phyloP scores from a whole-genome alignment of 2,113 vertebrate genomes.

The Chionodraco myersi region DNA sequence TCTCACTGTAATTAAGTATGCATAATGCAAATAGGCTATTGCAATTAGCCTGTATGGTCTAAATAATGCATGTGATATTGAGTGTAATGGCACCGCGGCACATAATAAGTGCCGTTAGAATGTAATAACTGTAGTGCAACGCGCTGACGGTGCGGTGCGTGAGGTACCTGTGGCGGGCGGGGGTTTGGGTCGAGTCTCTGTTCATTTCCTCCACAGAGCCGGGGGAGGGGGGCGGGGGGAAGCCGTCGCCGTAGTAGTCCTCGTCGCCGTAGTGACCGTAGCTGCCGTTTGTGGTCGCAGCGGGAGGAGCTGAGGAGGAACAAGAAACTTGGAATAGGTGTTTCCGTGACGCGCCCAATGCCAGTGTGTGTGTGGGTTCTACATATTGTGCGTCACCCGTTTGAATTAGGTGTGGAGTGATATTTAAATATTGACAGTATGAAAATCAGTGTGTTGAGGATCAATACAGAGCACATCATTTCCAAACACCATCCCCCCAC shows the following conservation, averaged over 20 bases:
- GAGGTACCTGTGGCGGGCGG: slow-evolving; percentile 53
- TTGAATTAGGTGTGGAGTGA: background rate
- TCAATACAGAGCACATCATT: background rate
- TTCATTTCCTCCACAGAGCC: slow-evolving; percentile 61
- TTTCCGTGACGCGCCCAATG: too few relatives aligned
- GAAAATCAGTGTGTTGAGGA: too few relatives aligned
- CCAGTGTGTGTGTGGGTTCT: too few relatives aligned
- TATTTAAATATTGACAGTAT: slow-evolving; percentile 5
- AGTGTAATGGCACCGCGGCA: slow-evolving; percentile 45
- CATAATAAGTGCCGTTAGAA: slow-evolving; percentile 46
- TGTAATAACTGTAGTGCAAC: slow-evolving; percentile 53
- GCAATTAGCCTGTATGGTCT: slow-evolving; percentile 54
- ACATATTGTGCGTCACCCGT: background rate
- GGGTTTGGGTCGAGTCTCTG: slow-evolving; percentile 22
- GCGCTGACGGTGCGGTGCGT: slow-evolving; percentile 9
- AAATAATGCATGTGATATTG: slow-evolving; percentile 67
- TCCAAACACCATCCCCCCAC: background rate
- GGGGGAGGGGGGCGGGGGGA: slow-evolving; percentile 64
- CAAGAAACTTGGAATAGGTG: background rate
- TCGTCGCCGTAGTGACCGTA: slow-evolving; percentile 55
- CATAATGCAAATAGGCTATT: slow-evolving; percentile 57
- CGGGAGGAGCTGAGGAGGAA: slow-evolving; percentile 35
- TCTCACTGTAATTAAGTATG: slow-evolving; percentile 49
- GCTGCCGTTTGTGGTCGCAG: slow-evolving; percentile 27
- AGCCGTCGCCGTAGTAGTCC: slow-evolving; percentile 30